These are phyloP conservation scores for Vicugna pacos DNA, from an alignment of 2,113 vertebrate species.

Conservation along the genomic window DNA sequence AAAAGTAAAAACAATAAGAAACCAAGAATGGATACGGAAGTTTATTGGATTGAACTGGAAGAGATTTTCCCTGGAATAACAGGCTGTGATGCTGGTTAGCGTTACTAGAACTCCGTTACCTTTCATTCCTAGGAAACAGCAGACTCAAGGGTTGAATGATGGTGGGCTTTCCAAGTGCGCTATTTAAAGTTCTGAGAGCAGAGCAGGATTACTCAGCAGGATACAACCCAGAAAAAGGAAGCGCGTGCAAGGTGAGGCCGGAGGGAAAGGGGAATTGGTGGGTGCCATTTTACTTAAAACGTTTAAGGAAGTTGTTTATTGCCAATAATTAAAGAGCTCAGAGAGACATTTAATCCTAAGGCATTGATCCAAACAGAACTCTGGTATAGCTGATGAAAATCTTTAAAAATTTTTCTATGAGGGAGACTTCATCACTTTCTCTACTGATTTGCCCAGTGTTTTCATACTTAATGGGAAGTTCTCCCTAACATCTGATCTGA, in stretches of 20 bases:
- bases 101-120: neutral
- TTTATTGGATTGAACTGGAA: conserved; percentile 32
- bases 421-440: neutral
- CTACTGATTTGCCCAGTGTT: neutral
- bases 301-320: conserved; percentile 39
- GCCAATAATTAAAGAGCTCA: conserved; percentile 20
- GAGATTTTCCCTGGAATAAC: conserved; percentile 2
- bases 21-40: neutral
- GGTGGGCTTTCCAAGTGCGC: neutral
- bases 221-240: neutral
- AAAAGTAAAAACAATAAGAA: neutral
- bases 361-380: neutral
- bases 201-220: neutral
- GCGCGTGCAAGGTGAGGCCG: neutral
- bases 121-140: neutral
- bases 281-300: conserved; percentile 18
- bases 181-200: neutral
- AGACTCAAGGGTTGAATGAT: neutral
- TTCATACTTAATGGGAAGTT: neutral
- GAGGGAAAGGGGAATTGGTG: neutral
- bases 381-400: neutral
- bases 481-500: neutral
- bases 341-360: neutral
- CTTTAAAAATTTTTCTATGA: neutral
- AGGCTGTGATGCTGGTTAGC: neutral